Base-by-base conservation (phyloP, 2,888 invertebrate genomes). In the Escarpia spicata region DNA sequence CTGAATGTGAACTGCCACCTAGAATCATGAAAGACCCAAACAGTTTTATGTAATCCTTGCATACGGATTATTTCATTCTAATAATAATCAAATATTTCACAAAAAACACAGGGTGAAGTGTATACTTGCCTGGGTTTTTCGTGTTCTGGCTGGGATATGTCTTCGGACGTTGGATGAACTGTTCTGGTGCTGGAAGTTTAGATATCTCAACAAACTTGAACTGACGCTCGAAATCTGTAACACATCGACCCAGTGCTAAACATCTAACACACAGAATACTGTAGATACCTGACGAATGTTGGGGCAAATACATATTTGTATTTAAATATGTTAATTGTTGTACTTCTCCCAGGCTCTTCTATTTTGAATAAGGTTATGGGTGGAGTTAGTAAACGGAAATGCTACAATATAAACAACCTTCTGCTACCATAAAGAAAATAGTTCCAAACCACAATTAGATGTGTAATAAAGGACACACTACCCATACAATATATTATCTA, bases 141-240 rank as follows among this genome's bases (percentile, higher is more conserved):
- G 75, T 75, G 75, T 75, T 75, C 75, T 75, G 75, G 75, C 75
- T 75, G 19, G 75, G 75, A 75, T 75, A 75, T 75, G 75, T 75
- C 75, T 75, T 75, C 4, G 75, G 26, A n/a, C 75, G 15, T 75
- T 26, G 75, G 75, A 75, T 75, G 75, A 75, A 75, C 75, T 26
- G 15, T 3, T 75, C 26, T 4, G 75, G 75, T n/a, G 6, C 19
- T 0, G 75, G 75, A 75, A 75, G 75, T n/a, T 75, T 75, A 26
- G 19, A 19, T 75, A 75, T 75, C 75, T 75, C 75, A 26, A 26
- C 6, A 75, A 75, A 75, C 26, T 75, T 75, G 75, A 75, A 75
- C 75, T 75, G 75, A 26, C 75, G 75, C 26, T 75, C 75, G 75
- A 75, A 75, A 75, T 75, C 75, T 75, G 75, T n/a, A 75, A 75